phyloP scores from a whole-genome alignment of 2,797 vertebrate species.

The Spinus olivaceus region DNA sequence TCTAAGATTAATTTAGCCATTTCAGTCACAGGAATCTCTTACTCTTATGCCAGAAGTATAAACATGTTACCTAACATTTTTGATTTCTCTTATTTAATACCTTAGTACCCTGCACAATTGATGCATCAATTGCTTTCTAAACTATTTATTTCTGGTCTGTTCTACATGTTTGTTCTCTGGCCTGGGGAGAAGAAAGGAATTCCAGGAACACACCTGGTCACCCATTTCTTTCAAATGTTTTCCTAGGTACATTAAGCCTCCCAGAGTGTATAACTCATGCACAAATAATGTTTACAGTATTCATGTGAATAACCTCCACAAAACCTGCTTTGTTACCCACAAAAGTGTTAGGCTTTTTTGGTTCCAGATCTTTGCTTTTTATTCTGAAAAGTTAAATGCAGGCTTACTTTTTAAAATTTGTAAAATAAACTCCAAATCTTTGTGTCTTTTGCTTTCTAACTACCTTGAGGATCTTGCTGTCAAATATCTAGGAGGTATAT shows the following conservation, averaged over 20 bases:
- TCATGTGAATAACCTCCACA: background rate
- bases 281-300: background rate
- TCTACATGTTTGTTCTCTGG: background rate
- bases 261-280: background rate
- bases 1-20: background rate
- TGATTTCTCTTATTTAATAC: background rate
- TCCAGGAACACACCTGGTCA: background rate
- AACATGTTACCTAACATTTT: background rate
- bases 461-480: background rate
- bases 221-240: background rate
- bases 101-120: background rate
- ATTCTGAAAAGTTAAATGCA: background rate
- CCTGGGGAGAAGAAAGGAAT: background rate
- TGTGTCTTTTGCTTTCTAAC: background rate
- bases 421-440: background rate
- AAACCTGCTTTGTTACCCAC: background rate
- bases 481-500: accelerated
- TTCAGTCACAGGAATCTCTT: background rate
- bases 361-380: background rate
- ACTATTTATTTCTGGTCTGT: background rate
- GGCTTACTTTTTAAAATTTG: background rate
- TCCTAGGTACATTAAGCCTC: background rate
- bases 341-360: background rate
- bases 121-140: background rate
- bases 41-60: background rate